Evolutionary conservation across 2,888 invertebrate genomes (phyloP), one percentile per base, ranked within the genome.

Genomic region (Scrobipalpa costella): DNA sequence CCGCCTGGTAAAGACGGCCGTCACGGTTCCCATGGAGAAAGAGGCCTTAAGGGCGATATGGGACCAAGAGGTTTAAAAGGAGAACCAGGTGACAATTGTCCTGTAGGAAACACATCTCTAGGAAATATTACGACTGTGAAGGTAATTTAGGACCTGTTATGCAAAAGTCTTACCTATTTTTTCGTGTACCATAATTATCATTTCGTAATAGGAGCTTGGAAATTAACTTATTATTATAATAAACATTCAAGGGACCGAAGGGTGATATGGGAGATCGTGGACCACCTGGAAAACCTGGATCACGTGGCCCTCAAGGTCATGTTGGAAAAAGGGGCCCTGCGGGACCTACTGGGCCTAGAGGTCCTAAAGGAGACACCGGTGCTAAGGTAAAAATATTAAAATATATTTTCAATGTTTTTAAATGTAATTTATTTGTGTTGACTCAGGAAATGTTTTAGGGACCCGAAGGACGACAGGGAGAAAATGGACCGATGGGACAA

Each of bases 1-100:
- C 60, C 58, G 8, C 66, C 70, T 0, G 89, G 88, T 0, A 66
- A 63, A 27, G 72, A 80, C 64, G 89, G 89, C 21, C 87, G 90
- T 8, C 83, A 90, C 49, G 97, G 97, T 61, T 76, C 82, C 0
- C 90, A 90, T 44, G 97, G 97, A 21, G 70, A 78, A 0, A 93
- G 92, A 79, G 96, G 96, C 52, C 88, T 90, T n/a, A 84, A 64
- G 0, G 87, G 87, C 7, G 66, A 70, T 36, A 50, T 57, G 7
- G 75, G 75, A 9, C 64, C 62, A 50, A 61, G 55, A 21, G 72
- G 71, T 0, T 57, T 44, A 58, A 67, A 67, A 57, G 66, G 80
- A 75, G 80, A 55, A 67, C 71, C 0, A 44, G 66, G 66, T 11
- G 55, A 63, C 52, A 62, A 63, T 6, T 63, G 66, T 0, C 62